Conservation (phyloP, 2,888 invertebrate species). For the Pheosia gnoma region DNA sequence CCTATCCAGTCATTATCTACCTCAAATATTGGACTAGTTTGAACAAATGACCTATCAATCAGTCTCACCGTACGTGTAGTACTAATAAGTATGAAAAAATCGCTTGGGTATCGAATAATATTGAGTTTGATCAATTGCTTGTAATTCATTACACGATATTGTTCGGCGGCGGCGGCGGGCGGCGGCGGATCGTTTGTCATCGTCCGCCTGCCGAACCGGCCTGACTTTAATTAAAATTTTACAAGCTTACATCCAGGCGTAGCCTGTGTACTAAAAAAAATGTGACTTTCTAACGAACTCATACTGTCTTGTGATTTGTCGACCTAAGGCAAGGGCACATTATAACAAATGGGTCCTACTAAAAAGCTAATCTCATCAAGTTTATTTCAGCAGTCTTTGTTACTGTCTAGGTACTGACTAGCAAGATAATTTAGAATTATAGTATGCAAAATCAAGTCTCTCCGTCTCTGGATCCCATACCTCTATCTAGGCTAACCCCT, state of each 20-base stretch:
- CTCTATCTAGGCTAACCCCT: neutral
- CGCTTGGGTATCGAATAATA: slow-evolving; percentile 3
- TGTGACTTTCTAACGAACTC: neutral
- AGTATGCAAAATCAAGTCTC: neutral
- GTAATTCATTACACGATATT: slow-evolving; percentile 13
- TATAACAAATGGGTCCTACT: too few relatives aligned
- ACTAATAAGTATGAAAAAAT: neutral
- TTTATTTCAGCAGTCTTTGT: slow-evolving; percentile 6
- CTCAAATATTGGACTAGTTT: neutral
- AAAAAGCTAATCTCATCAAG: too few relatives aligned
- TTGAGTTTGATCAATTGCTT: slow-evolving; percentile 2
- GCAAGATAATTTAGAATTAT: too few relatives aligned
- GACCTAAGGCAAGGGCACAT: too few relatives aligned
- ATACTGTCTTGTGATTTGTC: too few relatives aligned
- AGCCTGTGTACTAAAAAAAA: neutral
- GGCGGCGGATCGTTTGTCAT: slow-evolving; percentile 35
- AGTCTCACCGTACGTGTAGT: neutral
- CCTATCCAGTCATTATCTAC: too few relatives aligned
- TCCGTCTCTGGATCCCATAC: neutral
- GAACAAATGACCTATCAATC: neutral
- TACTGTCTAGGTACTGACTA: slow-evolving; percentile 2
- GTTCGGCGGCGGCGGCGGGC: slow-evolving; percentile 6
- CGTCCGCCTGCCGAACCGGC: slow-evolving; percentile 28
- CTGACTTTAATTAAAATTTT: slow-evolving; percentile 43
- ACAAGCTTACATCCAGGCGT: slow-evolving; percentile 19